Conservation (phyloP, 2,113 vertebrate genomes). For the Tetrax tetrax region DNA sequence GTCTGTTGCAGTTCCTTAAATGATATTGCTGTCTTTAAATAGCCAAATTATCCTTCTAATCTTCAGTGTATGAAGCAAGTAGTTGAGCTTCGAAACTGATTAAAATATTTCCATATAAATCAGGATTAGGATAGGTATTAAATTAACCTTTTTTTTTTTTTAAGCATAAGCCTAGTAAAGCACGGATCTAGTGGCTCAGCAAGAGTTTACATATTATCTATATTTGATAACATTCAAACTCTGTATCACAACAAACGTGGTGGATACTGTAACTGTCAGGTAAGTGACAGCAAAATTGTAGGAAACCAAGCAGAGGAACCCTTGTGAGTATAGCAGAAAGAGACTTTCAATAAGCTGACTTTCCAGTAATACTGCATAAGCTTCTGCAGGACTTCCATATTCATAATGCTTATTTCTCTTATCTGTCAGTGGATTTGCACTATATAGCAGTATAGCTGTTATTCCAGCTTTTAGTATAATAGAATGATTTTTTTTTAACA, state of each 20-base stretch:
- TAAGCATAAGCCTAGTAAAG: background rate
- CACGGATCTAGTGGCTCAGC: background rate
- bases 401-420: background rate
- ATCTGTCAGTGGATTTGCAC: background rate
- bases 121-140: background rate
- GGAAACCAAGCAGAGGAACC: background rate
- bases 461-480: background rate
- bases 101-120: slow-evolving; percentile 2
- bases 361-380: background rate
- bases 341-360: background rate
- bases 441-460: background rate
- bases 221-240: background rate
- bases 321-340: background rate
- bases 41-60: background rate
- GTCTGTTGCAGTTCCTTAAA: background rate
- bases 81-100: background rate
- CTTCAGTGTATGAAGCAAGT: background rate
- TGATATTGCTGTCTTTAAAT: background rate
- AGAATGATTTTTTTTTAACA: background rate
- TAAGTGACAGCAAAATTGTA: background rate
- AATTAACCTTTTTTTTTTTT: background rate
- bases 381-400: background rate
- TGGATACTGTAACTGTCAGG: background rate
- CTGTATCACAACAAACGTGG: background rate
- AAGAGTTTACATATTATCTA: background rate